These are phyloP conservation scores for Apocrypta bakeri DNA, from an alignment of 1,140 invertebrate species.

Conservation along the genomic window DNA sequence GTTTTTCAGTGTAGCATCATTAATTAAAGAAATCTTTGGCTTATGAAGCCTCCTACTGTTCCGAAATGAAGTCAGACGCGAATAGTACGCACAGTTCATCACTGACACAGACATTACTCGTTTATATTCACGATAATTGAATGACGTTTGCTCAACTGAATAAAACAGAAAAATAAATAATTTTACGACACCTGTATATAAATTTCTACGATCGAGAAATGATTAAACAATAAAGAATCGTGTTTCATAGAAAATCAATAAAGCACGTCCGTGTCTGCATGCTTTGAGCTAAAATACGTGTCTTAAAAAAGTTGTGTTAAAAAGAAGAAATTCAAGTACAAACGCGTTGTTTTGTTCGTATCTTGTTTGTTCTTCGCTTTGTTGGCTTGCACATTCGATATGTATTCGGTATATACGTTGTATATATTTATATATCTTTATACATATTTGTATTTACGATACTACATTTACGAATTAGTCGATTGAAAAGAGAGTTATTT, in stretches of 20 bases:
- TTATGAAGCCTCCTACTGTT: background rate
- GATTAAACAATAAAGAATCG: background rate
- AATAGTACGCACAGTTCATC: background rate
- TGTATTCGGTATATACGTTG: too few species aligned
- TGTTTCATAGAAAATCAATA: background rate
- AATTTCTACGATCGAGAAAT: background rate
- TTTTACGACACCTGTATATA: too few species aligned
- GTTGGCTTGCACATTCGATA: constrained; percentile 23
- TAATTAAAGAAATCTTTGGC: background rate
- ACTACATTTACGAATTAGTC: background rate
- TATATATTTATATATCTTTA: too few species aligned
- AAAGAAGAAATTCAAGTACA: too few species aligned
- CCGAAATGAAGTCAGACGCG: background rate
- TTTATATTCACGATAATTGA: background rate
- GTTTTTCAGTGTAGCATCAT: background rate
- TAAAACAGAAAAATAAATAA: too few species aligned
- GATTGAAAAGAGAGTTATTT: background rate
- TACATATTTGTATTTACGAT: too few species aligned
- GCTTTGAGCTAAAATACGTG: background rate
- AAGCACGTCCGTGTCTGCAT: constrained; percentile 26
- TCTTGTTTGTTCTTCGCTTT: constrained; percentile 32
- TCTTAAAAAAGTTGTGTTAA: background rate
- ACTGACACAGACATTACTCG: background rate
- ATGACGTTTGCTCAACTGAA: background rate
- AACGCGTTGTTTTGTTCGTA: background rate